Evolutionary conservation across 2,888 invertebrate genomes (phyloP), one percentile per base, ranked within the genome.

Genomic region (Calliopum simillimum): DNA sequence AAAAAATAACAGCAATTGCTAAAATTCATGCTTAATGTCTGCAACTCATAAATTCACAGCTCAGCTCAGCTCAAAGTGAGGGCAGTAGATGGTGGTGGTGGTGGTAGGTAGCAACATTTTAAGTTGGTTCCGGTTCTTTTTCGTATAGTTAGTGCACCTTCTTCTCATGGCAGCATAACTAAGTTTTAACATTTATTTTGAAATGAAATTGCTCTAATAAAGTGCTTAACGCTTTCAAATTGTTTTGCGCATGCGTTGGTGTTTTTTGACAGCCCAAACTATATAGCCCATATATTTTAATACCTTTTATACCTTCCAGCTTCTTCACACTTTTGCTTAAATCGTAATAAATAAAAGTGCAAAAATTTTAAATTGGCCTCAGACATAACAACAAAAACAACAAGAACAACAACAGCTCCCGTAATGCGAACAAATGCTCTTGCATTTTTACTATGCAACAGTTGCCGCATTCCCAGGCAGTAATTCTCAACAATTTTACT

Each of bases 401-500:
- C 25, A 46, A 47, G 8, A 41, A 19, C 51, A 43, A 5, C 51
- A 68, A 47, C 61, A 68, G 23, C 43, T 11, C 8, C 53, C 33
- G 25, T 49, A 64, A n/a, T 25, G 13, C 5, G 5, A 13, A 46
- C 14, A 25, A 53, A 5, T n/a, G 55, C n/a, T 64, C 46, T 16
- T 56, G 69, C 68, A 74, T 72, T 71, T 73, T 75, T 73, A 72
- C 70, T 70, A 72, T 73, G 75, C 75, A 75, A 75, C 75, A 76
- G 73, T 75, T 76, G 76, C 75, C 67, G 65, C 68, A 72, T 74
- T 74, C 75, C 70, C 73, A 74, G 69, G 71, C 74, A 74, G 74
- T 74, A 72, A 74, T 72, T 75, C 76, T 72, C 76, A 71, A 73
- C 76, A 81, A 79, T 79, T 78, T 80, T 79, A 41, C 53, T 62